phyloP scores from a whole-genome alignment of 1,140 invertebrate genomes.

The Anastrepha ludens region DNA sequence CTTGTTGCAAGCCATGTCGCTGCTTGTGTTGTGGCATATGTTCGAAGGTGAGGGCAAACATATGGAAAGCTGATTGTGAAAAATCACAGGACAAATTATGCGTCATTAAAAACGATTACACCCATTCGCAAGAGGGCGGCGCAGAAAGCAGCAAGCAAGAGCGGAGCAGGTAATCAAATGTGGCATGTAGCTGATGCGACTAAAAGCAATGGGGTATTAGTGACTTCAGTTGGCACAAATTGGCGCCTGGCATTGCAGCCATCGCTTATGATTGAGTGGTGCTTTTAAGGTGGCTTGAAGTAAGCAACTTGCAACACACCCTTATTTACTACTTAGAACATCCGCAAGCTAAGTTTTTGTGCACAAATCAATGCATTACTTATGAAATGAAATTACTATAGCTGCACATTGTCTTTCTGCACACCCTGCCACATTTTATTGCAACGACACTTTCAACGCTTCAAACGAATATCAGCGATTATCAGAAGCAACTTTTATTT shows the following conservation, averaged over 20 bases:
- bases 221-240: background rate
- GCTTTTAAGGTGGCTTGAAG: conserved; percentile 62
- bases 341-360: background rate
- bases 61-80: conserved; percentile 48
- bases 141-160: background rate
- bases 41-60: background rate
- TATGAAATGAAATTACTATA: too few relatives aligned
- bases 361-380: too few relatives aligned
- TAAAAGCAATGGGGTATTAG: background rate
- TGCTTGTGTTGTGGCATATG: conserved; percentile 29
- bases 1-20: background rate
- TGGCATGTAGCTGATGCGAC: background rate
- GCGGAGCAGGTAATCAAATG: background rate
- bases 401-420: too few relatives aligned
- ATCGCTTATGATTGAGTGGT: conserved; percentile 68
- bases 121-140: conserved; percentile 55
- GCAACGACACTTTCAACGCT: background rate
- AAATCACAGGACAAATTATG: conserved; percentile 67
- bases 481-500: background rate
- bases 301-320: background rate
- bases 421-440: background rate
- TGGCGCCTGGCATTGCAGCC: conserved; percentile 14
- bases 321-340: background rate
- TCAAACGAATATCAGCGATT: background rate
- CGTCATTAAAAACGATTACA: conserved; percentile 72